Evolutionary conservation across 2,888 invertebrate species (phyloP).

Genomic region (Lithophane socia): DNA sequence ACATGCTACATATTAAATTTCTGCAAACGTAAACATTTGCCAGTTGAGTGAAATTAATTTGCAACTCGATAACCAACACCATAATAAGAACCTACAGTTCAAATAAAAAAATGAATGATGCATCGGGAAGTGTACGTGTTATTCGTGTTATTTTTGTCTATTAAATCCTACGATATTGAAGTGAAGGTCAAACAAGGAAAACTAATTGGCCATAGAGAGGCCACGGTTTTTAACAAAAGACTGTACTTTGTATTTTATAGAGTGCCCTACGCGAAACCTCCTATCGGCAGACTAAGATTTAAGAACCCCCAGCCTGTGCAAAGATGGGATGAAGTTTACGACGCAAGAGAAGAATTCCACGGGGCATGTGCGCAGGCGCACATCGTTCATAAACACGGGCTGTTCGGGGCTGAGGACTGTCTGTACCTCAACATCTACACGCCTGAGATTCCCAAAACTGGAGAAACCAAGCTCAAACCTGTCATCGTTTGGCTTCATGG

Average conservation of each 20-base stretch:
- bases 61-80: constrained; percentile 43
- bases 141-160: constrained; percentile 58
- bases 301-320: constrained; percentile 78
- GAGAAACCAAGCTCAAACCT: constrained; percentile 68
- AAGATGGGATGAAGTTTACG: constrained; percentile 89
- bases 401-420: constrained; percentile 91
- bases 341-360: constrained; percentile 88
- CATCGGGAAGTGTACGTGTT: constrained; percentile 65
- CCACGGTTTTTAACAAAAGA: constrained; percentile 76
- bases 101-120: constrained; percentile 60
- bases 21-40: constrained; percentile 70
- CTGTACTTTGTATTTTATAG: constrained; percentile 83
- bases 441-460: constrained; percentile 82
- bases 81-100: not conserved
- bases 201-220: constrained; percentile 74
- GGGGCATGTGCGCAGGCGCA: constrained; percentile 92
- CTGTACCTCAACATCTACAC: constrained; percentile 93
- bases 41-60: constrained; percentile 70
- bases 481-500: constrained; percentile 87
- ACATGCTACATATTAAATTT: constrained; percentile 9
- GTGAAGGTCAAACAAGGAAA: constrained; percentile 80
- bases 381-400: constrained; percentile 79
- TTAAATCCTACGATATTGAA: constrained; percentile 69
- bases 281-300: constrained; percentile 81
- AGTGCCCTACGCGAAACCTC: constrained; percentile 84